These are phyloP conservation scores for Spheniscus mendiculus DNA, from an alignment of 2,113 vertebrate species.

Conservation along the genomic window DNA sequence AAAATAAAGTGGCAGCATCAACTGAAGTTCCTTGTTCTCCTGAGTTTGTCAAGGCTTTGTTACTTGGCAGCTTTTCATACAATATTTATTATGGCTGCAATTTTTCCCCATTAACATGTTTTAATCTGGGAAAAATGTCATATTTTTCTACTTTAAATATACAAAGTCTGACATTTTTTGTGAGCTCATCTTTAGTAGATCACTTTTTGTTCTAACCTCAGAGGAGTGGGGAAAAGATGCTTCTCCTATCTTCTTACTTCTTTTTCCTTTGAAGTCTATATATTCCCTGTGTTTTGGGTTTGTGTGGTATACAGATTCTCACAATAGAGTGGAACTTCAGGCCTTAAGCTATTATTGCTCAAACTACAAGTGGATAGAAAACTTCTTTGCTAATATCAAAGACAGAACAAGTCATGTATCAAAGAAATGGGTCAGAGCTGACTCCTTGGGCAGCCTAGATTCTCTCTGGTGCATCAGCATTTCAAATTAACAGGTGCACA, in stretches of 20 bases:
- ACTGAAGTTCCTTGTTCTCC: conserved; percentile 56
- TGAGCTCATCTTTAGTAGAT: conserved; percentile 15
- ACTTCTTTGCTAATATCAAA: conserved; percentile 41
- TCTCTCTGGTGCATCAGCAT: conserved; percentile 55
- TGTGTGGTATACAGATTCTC: background rate
- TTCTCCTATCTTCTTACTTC: background rate
- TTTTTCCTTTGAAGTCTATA: conserved; percentile 40
- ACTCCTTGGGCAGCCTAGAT: conserved; percentile 34
- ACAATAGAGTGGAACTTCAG: conserved; percentile 18
- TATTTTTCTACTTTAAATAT: conserved; percentile 51
- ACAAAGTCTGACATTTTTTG: conserved; percentile 52
- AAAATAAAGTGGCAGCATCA: conserved; percentile 54
- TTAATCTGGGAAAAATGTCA: conserved; percentile 65
- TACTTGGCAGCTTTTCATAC: conserved; percentile 68
- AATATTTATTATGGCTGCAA: conserved; percentile 68
- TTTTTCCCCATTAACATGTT: conserved; percentile 66
- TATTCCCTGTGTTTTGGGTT: background rate
- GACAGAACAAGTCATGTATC: conserved; percentile 12
- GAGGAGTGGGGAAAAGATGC: conserved; percentile 13
- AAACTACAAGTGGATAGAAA: conserved; percentile 26
- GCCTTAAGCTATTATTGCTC: conserved; percentile 38
- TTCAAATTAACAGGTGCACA: conserved; percentile 54
- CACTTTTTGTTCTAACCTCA: conserved; percentile 33
- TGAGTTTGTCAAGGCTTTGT: conserved; percentile 65
- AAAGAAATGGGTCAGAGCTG: conserved; percentile 57